Evolutionary conservation across 2,888 invertebrate species (phyloP).

Genomic region (Theretra japonica): DNA sequence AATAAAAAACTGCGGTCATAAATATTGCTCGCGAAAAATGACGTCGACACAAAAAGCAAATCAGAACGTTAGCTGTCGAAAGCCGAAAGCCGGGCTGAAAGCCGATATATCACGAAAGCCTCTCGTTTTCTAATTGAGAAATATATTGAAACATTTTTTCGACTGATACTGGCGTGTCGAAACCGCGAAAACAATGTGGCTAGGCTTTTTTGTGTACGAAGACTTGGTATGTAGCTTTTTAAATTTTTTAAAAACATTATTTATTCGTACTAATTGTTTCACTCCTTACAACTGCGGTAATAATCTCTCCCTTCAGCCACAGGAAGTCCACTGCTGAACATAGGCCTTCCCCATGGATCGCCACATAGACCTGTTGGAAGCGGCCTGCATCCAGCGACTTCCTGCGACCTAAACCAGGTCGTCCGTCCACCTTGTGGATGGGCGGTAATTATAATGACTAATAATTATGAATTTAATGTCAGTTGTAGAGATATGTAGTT

Average conservation of each 20-base stretch:
- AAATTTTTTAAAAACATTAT: not conserved
- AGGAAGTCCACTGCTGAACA: too few species aligned
- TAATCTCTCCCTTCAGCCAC: too few species aligned
- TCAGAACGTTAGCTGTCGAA: slow-evolving; percentile 33
- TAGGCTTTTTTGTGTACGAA: slow-evolving; percentile 24
- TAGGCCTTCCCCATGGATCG: too few species aligned
- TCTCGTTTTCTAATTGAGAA: slow-evolving; percentile 66
- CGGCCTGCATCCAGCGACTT: too few species aligned
- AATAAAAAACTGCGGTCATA: slow-evolving; percentile 24
- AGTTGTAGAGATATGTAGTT: too few species aligned
- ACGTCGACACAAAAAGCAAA: slow-evolving; percentile 31
- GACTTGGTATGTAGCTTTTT: slow-evolving; percentile 41
- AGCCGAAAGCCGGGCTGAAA: slow-evolving; percentile 36
- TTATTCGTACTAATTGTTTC: too few species aligned
- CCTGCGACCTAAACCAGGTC: too few species aligned
- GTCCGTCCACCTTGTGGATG: too few species aligned
- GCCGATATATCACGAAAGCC: slow-evolving; percentile 57
- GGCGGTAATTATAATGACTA: too few species aligned
- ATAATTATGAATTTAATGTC: too few species aligned
- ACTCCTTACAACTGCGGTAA: too few species aligned
- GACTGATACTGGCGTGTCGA: slow-evolving; percentile 46
- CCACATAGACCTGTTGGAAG: too few species aligned
- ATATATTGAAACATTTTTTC: slow-evolving; percentile 71
- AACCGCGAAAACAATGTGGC: slow-evolving; percentile 33
- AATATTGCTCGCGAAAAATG: slow-evolving; percentile 15